Conservation (phyloP, 2,113 vertebrate species). For the Rhadina sibilatrix region DNA sequence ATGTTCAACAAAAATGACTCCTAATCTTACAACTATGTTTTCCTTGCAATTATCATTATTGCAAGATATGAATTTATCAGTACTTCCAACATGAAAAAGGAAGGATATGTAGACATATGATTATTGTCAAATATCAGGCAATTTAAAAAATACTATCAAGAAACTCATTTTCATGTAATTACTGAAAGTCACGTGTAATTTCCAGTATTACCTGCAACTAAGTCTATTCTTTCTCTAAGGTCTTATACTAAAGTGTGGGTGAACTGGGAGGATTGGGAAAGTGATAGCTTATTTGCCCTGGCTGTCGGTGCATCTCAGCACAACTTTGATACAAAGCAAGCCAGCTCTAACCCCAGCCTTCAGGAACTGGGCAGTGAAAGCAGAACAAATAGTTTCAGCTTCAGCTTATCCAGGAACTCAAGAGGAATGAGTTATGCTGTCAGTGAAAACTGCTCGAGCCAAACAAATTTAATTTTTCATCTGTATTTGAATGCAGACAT, state of each 20-base stretch:
- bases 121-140: neutral
- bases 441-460: conserved; percentile 16
- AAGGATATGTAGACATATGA: neutral
- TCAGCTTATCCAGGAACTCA: conserved; percentile 19
- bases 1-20: neutral
- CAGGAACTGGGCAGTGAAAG: conserved; percentile 12
- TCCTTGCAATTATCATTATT: neutral
- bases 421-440: conserved; percentile 41
- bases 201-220: neutral
- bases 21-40: neutral
- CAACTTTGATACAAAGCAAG: neutral
- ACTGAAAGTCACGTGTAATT: neutral
- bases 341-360: neutral
- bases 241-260: neutral
- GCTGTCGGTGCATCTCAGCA: neutral
- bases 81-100: neutral
- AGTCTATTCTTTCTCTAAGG: neutral
- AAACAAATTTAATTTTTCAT: conserved; percentile 48
- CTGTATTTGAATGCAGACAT: conserved; percentile 37
- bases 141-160: neutral
- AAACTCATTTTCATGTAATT: neutral
- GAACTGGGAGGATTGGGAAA: neutral
- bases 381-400: conserved; percentile 43
- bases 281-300: neutral
- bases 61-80: neutral